phyloP scores from a whole-genome alignment of 2,113 vertebrate species.

The Crotalus helleri region DNA sequence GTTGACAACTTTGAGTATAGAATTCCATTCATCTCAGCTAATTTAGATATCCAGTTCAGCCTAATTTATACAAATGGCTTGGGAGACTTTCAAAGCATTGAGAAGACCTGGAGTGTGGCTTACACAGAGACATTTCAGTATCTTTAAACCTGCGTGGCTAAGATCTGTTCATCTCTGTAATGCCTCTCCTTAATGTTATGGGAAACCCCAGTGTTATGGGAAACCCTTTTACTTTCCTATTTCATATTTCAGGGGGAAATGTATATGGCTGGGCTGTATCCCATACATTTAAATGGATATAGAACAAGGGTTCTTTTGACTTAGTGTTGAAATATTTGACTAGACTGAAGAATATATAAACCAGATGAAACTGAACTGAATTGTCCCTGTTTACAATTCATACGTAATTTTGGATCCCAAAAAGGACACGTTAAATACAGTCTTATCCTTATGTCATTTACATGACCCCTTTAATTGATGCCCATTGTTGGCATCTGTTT shows the following conservation, averaged over 20 bases:
- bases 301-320: neutral
- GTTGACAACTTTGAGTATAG: slow-evolving; percentile 12
- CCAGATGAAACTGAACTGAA: neutral
- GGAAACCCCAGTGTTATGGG: neutral
- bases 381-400: neutral
- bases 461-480: neutral
- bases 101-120: neutral
- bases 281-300: neutral
- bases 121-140: neutral
- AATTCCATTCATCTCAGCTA: slow-evolving; percentile 18
- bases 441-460: neutral
- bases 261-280: neutral
- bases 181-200: neutral
- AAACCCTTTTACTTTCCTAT: neutral
- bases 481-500: no score
- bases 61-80: slow-evolving; percentile 26
- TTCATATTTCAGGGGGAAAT: neutral
- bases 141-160: neutral
- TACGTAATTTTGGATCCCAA: neutral
- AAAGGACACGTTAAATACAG: neutral
- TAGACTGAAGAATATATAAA: neutral
- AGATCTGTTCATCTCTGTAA: neutral
- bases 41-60: slow-evolving; percentile 26
- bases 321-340: neutral
- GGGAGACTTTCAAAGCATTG: neutral